phyloP scores from a whole-genome alignment of 2,113 vertebrate species.

The Mirza zaza region DNA sequence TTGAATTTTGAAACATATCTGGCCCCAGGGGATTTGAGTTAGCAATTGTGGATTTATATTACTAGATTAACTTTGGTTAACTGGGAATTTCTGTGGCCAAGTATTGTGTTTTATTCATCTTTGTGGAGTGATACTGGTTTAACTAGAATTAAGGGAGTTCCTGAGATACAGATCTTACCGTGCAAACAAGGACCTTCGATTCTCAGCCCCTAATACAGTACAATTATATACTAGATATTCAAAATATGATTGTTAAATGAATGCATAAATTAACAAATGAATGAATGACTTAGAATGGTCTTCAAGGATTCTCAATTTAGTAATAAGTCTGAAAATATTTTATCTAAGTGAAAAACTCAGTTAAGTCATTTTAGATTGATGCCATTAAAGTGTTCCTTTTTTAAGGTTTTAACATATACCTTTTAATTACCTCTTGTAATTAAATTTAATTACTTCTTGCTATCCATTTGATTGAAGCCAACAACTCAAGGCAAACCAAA shows the following conservation, averaged over 20 bases:
- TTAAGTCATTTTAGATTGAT: neutral
- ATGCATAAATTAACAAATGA: neutral
- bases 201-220: neutral
- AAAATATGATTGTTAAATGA: neutral
- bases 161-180: neutral
- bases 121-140: neutral
- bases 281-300: neutral
- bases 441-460: too few relatives aligned
- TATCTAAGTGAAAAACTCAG: neutral
- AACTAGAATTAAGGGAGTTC: neutral
- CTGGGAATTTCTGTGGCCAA: neutral
- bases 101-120: neutral
- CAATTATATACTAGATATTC: neutral
- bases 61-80: neutral
- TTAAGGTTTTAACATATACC: neutral
- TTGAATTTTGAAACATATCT: neutral
- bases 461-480: neutral
- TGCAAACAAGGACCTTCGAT: neutral
- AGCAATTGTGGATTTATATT: neutral
- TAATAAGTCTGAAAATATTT: neutral
- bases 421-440: neutral
- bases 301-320: neutral
- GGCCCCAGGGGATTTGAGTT: neutral
- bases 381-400: neutral
- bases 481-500: neutral